These are phyloP conservation scores for Crioceris asparagi DNA, from an alignment of 2,888 invertebrate species.

Conservation along the genomic window DNA sequence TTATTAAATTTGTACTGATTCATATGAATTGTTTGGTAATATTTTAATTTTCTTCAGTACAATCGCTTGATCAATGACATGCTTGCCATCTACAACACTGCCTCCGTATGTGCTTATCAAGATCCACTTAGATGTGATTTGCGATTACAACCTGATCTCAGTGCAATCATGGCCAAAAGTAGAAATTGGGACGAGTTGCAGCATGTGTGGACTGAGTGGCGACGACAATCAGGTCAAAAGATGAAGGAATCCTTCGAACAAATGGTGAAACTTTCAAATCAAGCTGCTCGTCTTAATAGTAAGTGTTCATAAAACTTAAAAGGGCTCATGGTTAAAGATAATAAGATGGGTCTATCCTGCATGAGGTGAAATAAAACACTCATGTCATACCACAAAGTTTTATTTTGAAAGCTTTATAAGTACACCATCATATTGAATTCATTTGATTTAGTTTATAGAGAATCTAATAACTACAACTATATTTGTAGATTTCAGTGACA, in stretches of 20 bases:
- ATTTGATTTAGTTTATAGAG: too few relatives aligned
- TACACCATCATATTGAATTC: too few relatives aligned
- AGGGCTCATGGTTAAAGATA: too few relatives aligned
- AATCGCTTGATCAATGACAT: constrained; percentile 81
- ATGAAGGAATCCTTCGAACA: constrained; percentile 73
- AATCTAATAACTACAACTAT: too few relatives aligned
- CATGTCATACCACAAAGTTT: too few relatives aligned
- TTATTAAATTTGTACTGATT: neutral
- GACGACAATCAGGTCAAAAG: constrained; percentile 71
- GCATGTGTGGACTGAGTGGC: constrained; percentile 84
- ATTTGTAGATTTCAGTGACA: constrained; percentile 70
- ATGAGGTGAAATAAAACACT: too few relatives aligned
- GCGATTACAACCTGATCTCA: constrained; percentile 67
- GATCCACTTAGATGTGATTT: constrained; percentile 75
- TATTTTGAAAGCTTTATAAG: too few relatives aligned
- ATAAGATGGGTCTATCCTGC: too few relatives aligned
- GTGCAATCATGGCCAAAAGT: constrained; percentile 65
- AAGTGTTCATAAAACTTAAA: too few relatives aligned
- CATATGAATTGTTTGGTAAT: too few relatives aligned
- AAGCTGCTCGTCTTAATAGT: constrained; percentile 74
- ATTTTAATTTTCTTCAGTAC: too few relatives aligned
- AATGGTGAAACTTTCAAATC: constrained; percentile 66
- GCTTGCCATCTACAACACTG: constrained; percentile 76
- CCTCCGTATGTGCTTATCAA: constrained; percentile 74
- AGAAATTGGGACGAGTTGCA: constrained; percentile 82